phyloP scores from a whole-genome alignment of 2,113 vertebrate species.

The Hemibagrus wyckioides region DNA sequence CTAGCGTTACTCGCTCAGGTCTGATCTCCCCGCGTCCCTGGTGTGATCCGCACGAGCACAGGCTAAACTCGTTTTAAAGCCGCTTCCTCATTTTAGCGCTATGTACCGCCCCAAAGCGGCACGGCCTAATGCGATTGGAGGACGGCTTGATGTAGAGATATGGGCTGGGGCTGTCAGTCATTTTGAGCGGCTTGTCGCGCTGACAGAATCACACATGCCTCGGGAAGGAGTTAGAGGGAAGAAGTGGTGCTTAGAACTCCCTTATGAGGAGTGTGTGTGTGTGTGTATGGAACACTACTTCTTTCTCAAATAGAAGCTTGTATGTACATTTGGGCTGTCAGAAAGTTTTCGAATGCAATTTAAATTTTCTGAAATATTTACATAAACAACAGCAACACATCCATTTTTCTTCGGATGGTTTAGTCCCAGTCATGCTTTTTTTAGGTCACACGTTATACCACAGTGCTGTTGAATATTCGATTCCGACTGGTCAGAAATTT shows the following conservation, averaged over 20 bases:
- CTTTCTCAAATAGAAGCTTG: not conserved
- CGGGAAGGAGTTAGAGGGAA: not conserved
- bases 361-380: not conserved
- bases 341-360: not conserved
- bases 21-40: slow-evolving; percentile 6
- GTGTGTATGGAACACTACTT: not conserved
- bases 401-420: not conserved
- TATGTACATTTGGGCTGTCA: not conserved
- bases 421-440: not conserved
- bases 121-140: slow-evolving; percentile 55
- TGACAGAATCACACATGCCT: slow-evolving; percentile 14
- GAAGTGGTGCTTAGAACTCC: not conserved
- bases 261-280: not conserved
- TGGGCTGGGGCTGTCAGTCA: slow-evolving; percentile 60
- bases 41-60: slow-evolving; percentile 34
- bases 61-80: slow-evolving; percentile 59
- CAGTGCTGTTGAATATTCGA: not conserved
- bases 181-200: slow-evolving; percentile 54
- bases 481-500: not conserved
- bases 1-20: slow-evolving; percentile 20
- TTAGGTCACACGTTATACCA: no score
- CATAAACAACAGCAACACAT: not conserved
- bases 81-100: slow-evolving; percentile 41
- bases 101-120: slow-evolving; percentile 30
- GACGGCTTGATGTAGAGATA: slow-evolving; percentile 46